Base-by-base conservation (phyloP, 2,113 vertebrate species). In the Romanogobio albipinnatus region DNA sequence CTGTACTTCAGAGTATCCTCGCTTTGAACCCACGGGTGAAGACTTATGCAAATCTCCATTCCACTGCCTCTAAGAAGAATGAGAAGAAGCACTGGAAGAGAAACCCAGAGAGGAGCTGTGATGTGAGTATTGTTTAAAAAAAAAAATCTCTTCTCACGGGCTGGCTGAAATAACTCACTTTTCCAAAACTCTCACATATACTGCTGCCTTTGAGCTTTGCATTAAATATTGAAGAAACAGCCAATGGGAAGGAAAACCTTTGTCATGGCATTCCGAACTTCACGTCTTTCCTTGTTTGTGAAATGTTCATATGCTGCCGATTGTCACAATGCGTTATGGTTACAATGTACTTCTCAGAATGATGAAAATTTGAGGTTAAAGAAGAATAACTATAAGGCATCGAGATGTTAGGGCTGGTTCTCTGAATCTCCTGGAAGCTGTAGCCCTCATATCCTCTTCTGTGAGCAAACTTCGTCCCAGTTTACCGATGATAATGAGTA, bases 31-130 rank as follows among this genome's bases (percentile, higher is more conserved):
- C 96, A 36, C 93, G 92, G 58, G 95, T 92, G 75, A 96, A 96
- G 88, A 92, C 74, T 39, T 91, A 95, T 83, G 93, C 95, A 83
- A 82, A 89, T 86, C 90, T 97, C 77, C 87, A 93, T 84, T 98
- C 97, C 24, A 98, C 97, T n/a, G 89, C 92, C 0, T 90, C 82
- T 87, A 97, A 97, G 91, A 96, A 98, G 89, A 91, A 91, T 87
- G 95, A 95, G 81, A 98, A 97, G 93, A 96, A 95, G 88, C 95
- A 96, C 2, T 99, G 97, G 97, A 99, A 98, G 88, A 95, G 97
- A 88, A 98, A 98, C 86, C 84, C 91, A 51, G 95, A 96, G 66
- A 96, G 93, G 87, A 93, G 74, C 91, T 97, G 96, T 85, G 93
- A 92, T 80, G 97, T 98, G 92, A 94, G 97, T 86, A 14, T 51